Conservation (phyloP, 2,113 vertebrate genomes). For the Machaerirhynchus nigripectus region DNA sequence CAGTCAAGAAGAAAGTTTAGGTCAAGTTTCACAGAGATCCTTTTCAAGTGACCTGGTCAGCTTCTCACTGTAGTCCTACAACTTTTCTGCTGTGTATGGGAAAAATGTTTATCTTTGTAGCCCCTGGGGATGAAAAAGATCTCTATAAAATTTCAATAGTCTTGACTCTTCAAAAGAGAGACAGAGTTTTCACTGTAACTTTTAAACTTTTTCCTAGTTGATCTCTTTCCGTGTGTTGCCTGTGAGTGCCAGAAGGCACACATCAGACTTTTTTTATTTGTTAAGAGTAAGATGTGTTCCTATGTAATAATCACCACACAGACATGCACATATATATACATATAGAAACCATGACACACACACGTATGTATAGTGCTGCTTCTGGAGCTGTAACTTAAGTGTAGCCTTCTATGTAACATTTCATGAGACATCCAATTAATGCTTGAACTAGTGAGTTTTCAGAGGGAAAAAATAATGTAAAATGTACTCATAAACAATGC, state of each 20-base stretch:
- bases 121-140: neutral
- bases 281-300: neutral
- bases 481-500: neutral
- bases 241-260: neutral
- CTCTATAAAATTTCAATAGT: neutral
- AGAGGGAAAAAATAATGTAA: neutral
- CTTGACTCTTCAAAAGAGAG: neutral
- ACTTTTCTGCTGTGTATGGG: neutral
- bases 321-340: accelerated
- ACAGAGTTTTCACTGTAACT: neutral
- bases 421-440: neutral
- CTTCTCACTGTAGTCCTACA: neutral
- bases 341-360: neutral
- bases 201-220: neutral
- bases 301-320: neutral
- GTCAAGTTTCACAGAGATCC: neutral
- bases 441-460: neutral
- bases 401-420: neutral
- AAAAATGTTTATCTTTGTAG: neutral
- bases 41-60: neutral
- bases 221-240: neutral
- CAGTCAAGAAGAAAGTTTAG: neutral
- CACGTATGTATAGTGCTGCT: neutral
- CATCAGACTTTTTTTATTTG: neutral
- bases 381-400: neutral